These are phyloP conservation scores for Aphelocoma californica DNA, from an alignment of 2,797 vertebrate genomes.

Conservation along the genomic window DNA sequence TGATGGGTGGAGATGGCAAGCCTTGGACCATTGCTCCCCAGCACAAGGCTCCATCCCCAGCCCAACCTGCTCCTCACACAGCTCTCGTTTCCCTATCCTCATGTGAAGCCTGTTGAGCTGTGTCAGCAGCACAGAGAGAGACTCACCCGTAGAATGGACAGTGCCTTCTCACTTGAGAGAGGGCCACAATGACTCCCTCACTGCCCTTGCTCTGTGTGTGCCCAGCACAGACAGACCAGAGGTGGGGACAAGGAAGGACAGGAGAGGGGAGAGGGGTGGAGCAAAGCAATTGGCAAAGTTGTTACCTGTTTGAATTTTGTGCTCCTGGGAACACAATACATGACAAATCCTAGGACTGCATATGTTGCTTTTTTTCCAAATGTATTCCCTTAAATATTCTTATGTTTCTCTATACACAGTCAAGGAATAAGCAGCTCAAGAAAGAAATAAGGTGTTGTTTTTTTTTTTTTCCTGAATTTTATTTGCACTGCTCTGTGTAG, in stretches of 20 bases:
- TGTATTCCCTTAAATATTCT: background rate
- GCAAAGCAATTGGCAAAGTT: background rate
- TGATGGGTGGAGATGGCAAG: background rate
- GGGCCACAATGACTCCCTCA: background rate
- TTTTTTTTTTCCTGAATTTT: background rate
- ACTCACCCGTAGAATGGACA: fast-evolving
- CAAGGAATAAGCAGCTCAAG: background rate
- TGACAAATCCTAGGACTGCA: background rate
- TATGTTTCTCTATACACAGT: background rate
- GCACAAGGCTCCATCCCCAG: background rate
- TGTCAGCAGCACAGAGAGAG: background rate
- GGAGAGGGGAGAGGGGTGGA: background rate
- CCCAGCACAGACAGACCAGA: too few species aligned
- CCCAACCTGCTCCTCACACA: background rate
- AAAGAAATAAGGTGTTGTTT: background rate
- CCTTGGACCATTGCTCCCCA: background rate
- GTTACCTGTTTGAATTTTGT: background rate
- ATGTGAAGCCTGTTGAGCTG: background rate
- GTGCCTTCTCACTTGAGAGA: fast-evolving
- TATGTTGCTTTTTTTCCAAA: background rate
- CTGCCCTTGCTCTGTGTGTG: too few species aligned
- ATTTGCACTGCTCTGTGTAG: background rate
- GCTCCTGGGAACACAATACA: background rate
- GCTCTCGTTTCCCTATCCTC: background rate
- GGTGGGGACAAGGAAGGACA: fast-evolving